Percentiles rank a stretch among this genome's conserved stretches.
These are phyloP conservation scores for Hirtodrosophila duncani DNA, from an alignment of 2,888 invertebrate genomes.

Conservation along the genomic window DNA sequence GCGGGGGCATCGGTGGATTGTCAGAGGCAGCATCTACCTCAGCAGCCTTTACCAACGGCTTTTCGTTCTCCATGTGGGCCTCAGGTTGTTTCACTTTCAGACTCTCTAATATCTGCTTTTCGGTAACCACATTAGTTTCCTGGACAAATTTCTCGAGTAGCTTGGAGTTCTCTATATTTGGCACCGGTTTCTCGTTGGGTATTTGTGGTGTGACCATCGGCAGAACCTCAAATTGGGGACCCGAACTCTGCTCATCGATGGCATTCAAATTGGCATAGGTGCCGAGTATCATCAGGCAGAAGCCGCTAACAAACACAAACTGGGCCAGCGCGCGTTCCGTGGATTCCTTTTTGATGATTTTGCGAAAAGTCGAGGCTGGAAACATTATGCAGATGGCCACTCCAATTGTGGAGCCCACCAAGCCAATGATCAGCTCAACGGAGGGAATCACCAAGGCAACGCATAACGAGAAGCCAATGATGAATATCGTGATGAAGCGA, in stretches of 20 bases:
- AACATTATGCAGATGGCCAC: slow-evolving; percentile 95
- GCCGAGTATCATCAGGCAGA: slow-evolving; percentile 92
- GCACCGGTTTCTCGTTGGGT: slow-evolving; percentile 30
- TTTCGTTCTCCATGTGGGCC: neutral
- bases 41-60: neutral
- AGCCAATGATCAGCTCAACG: slow-evolving; percentile 94
- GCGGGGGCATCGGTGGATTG: slow-evolving; percentile 59
- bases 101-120: slow-evolving; percentile 20
- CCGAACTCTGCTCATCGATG: slow-evolving; percentile 81
- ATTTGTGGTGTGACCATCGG: slow-evolving; percentile 49
- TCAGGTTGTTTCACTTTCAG: slow-evolving; percentile 18
- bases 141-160: slow-evolving; percentile 35
- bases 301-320: slow-evolving; percentile 88
- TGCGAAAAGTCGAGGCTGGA: slow-evolving; percentile 93
- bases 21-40: slow-evolving; percentile 21
- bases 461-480: slow-evolving; percentile 86
- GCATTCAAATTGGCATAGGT: slow-evolving; percentile 92
- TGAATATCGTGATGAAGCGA: slow-evolving; percentile 88
- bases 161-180: slow-evolving; percentile 30
- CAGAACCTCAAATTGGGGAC: slow-evolving; percentile 58
- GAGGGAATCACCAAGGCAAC: slow-evolving; percentile 94
- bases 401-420: slow-evolving; percentile 97
- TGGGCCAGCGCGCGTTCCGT: slow-evolving; percentile 89
- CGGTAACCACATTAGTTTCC: slow-evolving; percentile 1
- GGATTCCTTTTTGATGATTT: slow-evolving; percentile 89